Base-by-base conservation (phyloP, 2,113 vertebrate species). In the Pluvialis apricaria region DNA sequence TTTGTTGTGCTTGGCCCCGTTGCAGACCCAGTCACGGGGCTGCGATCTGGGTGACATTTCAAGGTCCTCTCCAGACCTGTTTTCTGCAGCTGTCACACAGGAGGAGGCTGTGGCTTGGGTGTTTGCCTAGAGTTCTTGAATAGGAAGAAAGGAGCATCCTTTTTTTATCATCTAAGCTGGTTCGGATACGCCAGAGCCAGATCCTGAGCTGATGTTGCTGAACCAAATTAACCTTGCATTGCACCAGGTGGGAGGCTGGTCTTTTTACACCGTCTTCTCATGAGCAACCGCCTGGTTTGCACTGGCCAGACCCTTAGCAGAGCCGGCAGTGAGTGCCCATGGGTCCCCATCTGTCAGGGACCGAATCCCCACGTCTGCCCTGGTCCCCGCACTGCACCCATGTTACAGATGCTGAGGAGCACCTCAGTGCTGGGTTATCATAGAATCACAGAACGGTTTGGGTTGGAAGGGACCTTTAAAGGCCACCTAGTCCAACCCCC, bases 11-110 rank as follows among this genome's bases (percentile, higher is more conserved):
- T 82, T 95, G 91, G 96, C 83, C 80, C 40, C 1, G 0, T 36
- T 68, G 45, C 92, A 64, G 82, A 68, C 47, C 71, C 80, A 34
- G 90, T 93, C 88, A 86, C 0, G 5, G 82, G 89, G 57, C 64
- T 94, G 84, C 1, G 7, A 82, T 87, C 70, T 82, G 81, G 84
- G 91, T 95, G 95, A 73, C 57, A 65, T 92, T 94, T 95, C 94
- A 92, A 87, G 70, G 94, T 94, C 91, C 81, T 72, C 73, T 92
- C 65, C 77, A 96, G 91, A 84, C 86, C 73, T 87, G 65, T 94
- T 87, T 76, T 82, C 55, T 91, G 78, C 89, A 95, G 77, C 81
- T 96, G 84, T 89, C 58, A 11, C 12, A 3, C 38, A 29, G 81
- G 73, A 86, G 77, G 66, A 86, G 77, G 66, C 52, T 89, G 55